These are phyloP conservation scores for Synanthedon andrenaeformis DNA, from an alignment of 2,888 invertebrate species.

Conservation along the genomic window DNA sequence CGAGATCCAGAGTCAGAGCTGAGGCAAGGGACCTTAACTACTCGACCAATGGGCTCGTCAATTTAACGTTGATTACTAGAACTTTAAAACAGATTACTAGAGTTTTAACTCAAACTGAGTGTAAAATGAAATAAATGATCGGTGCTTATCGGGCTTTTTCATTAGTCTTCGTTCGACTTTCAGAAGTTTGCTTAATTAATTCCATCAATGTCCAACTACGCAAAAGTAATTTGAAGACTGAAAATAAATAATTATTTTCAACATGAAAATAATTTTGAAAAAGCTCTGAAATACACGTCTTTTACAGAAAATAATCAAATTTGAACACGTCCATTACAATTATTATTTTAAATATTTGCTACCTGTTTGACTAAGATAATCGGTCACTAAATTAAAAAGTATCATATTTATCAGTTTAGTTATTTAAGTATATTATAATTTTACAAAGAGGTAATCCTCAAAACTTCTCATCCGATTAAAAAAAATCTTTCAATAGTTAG, in stretches of 20 bases:
- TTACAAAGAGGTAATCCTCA: too few species aligned
- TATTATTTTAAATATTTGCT: background rate
- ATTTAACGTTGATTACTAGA: too few species aligned
- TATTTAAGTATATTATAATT: too few species aligned
- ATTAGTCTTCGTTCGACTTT: conserved; percentile 29
- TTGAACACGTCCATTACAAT: background rate
- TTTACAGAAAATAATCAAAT: background rate
- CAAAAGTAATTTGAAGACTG: background rate
- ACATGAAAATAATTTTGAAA: background rate
- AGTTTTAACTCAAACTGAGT: background rate
- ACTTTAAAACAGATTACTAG: background rate
- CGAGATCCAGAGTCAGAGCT: too few species aligned
- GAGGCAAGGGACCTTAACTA: too few species aligned
- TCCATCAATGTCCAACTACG: conserved; percentile 17
- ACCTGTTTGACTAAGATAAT: too few species aligned
- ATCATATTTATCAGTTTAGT: too few species aligned
- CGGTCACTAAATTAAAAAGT: too few species aligned
- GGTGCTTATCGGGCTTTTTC: conserved; percentile 37
- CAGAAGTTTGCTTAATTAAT: conserved; percentile 29
- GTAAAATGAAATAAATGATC: conserved; percentile 10
- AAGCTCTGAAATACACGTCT: background rate
- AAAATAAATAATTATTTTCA: background rate
- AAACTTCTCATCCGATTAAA: too few species aligned
- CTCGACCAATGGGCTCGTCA: too few species aligned
- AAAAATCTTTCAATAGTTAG: too few species aligned